A percentile compares a stretch with the other conserved stretches of the same genome.
phyloP scores from a whole-genome alignment of 1,140 invertebrate species.

The Venustaconcha ellipsiformis region DNA sequence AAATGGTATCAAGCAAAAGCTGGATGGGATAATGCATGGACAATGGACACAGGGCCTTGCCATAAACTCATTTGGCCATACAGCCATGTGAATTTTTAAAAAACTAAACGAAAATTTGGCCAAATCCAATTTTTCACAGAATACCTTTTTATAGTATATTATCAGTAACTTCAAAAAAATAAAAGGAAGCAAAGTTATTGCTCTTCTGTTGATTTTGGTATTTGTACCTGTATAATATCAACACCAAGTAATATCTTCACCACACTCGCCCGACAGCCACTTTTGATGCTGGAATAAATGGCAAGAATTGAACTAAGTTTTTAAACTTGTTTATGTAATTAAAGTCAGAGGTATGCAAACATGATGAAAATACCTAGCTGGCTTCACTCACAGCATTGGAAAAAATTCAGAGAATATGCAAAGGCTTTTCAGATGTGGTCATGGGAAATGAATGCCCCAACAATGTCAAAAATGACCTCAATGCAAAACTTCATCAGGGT shows the following conservation, averaged over 20 bases:
- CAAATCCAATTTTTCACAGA: no score
- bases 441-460: no score
- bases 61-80: no score
- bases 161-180: no score
- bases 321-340: background rate
- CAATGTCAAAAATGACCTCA: no score
- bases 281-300: slow-evolving; percentile 37
- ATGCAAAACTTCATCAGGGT: no score
- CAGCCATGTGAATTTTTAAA: background rate
- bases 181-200: no score
- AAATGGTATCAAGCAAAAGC: background rate
- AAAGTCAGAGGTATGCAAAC: background rate
- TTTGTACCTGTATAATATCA: slow-evolving; percentile 47
- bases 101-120: no score
- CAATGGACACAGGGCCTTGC: background rate
- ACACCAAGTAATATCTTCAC: slow-evolving; percentile 50
- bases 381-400: no score
- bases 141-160: background rate
- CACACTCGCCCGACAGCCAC: slow-evolving; percentile 42
- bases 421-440: no score
- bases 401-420: no score
- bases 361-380: no score
- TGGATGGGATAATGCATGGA: background rate
- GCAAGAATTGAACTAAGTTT: background rate
- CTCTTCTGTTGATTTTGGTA: background rate